These are phyloP conservation scores for Cantharis rufa DNA, from an alignment of 2,888 invertebrate genomes.

Conservation along the genomic window DNA sequence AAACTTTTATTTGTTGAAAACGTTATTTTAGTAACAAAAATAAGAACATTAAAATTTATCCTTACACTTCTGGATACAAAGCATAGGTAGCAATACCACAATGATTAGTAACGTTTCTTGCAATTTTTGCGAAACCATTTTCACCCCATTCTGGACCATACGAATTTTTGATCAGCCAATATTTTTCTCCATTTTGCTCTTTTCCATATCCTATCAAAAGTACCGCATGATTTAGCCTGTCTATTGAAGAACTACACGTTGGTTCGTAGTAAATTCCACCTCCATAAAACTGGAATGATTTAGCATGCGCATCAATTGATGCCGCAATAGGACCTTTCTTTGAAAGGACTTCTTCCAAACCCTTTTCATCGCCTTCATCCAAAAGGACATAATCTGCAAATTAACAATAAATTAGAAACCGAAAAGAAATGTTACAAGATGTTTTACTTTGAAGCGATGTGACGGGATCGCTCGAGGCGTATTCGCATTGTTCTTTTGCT, in stretches of 20 bases:
- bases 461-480: not conserved
- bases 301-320: conserved; percentile 13
- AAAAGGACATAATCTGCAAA: conserved; percentile 67
- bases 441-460: conserved; percentile 7
- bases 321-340: conserved; percentile 59
- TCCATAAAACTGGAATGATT: conserved; percentile 77
- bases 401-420: conserved; percentile 56
- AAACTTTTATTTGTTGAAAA: not conserved
- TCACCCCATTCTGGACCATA: conserved; percentile 57
- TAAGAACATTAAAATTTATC: not conserved
- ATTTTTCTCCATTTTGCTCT: conserved; percentile 61
- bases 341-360: conserved; percentile 72
- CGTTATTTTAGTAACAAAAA: not conserved
- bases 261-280: conserved; percentile 78
- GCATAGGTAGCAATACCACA: conserved; percentile 83
- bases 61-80: conserved; percentile 80
- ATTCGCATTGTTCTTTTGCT: conserved; percentile 3
- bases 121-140: conserved; percentile 44
- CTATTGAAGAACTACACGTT: conserved; percentile 62
- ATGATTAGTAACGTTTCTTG: conserved; percentile 62
- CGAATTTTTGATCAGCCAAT: conserved; percentile 73
- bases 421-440: not conserved
- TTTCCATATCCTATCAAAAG: conserved; percentile 80
- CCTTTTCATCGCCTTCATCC: conserved; percentile 62
- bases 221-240: conserved; percentile 78